Evolutionary conservation across 2,113 vertebrate genomes (phyloP), one percentile per base, ranked within the genome.

Genomic region (Mesitornis unicolor): DNA sequence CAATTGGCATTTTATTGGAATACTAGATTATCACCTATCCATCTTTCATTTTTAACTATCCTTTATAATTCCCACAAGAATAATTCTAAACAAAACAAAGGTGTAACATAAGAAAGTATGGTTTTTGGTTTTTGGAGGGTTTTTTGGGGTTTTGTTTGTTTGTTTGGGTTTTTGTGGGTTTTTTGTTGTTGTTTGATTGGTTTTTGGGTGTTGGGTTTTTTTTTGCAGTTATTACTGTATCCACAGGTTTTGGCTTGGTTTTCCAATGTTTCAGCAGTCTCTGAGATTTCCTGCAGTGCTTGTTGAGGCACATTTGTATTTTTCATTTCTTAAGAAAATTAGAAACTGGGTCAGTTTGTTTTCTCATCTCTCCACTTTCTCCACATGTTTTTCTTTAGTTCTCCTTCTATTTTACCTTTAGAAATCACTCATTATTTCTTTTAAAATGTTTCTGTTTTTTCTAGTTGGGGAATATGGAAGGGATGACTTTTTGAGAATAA

Each of bases 271-370:
- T 42, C 33, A 70, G 50, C 60, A 83, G 36, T 50, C 15, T 70
- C 59, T 56, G 31, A 77, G 48, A 61, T 83, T 73, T 90, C 45
- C 38, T 83, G 57, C 45, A 35, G 38, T 82, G 61, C 45, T 70
- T 84, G 29, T 84, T 64, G 50, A 75, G 40, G 33, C 57, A 76
- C 11, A 16, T 36, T n/a, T 0, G 0, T 68, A 3, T 53, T 7
- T 73, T 70, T 79, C 40, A 28, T 70, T 84, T 16, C 54, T 79
- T 76, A 40, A 47, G 2, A 1, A 61, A 91, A 73, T 82, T 48
- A 89, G 87, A 93, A 95, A 93, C 78, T 63, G 40, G 43, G 75
- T 90, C 65, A 65, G 18, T 76, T 64, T 83, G 50, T 79, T 93
- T 76, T 90, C 26, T 85, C 26, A 59, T 56, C 26, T 75, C 33